Percentiles rank a stretch among this genome's conserved stretches.
Evolutionary conservation across 2,888 invertebrate genomes (phyloP).

Genomic region (Caenorhabditis uteleia): DNA sequence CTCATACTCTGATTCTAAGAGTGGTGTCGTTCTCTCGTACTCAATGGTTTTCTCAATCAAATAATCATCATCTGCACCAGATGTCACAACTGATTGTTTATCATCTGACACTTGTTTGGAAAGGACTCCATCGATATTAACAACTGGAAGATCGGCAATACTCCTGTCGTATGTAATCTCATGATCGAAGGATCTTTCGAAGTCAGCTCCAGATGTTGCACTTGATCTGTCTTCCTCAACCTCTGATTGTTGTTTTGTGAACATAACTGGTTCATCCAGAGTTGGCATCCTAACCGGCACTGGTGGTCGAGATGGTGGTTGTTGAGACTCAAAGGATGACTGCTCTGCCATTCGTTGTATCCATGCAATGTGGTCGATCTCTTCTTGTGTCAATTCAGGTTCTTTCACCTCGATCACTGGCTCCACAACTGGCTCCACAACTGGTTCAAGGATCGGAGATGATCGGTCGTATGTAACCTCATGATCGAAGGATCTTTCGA

Average conservation of each 20-base stretch:
- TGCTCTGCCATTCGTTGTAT: not conserved
- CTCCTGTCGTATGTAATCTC: not conserved
- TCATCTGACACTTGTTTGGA: conserved; percentile 2
- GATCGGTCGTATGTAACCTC: not conserved
- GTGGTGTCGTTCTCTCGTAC: conserved; percentile 11
- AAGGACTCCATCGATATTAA: not conserved
- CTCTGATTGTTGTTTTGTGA: not conserved
- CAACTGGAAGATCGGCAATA: no score
- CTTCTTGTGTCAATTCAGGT: not conserved
- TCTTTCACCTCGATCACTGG: not conserved
- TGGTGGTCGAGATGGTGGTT: not conserved
- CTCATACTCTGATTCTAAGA: conserved; percentile 1
- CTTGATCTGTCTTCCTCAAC: not conserved
- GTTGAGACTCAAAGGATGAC: not conserved
- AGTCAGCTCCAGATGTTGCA: not conserved
- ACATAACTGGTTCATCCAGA: not conserved
- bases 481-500: not conserved
- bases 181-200: not conserved
- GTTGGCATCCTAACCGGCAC: not conserved
- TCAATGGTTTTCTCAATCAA: conserved; percentile 1
- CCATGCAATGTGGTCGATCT: not conserved
- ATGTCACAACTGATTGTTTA: conserved; percentile 6
- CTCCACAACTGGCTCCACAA: not conserved
- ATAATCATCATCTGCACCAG: conserved; percentile 21
- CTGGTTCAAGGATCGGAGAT: not conserved